phyloP scores from a whole-genome alignment of 23 tunicate genomes.

The Phallusia fumigata region DNA sequence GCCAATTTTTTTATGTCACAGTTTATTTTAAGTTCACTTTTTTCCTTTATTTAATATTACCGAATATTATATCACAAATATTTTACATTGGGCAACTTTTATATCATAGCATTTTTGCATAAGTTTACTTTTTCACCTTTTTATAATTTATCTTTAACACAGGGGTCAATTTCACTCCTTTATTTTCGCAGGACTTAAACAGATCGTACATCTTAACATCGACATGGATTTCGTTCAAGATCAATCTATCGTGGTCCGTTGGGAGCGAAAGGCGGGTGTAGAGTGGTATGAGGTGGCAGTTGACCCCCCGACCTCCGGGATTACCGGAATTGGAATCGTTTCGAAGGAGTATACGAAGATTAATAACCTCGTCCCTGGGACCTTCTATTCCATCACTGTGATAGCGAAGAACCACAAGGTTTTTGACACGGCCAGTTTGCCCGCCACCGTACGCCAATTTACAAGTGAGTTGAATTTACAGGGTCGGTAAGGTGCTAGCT shows the following conservation, averaged over 20 bases:
- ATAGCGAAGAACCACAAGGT: conserved; percentile 34
- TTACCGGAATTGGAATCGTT: conserved; percentile 18
- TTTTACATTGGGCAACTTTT: too few species aligned
- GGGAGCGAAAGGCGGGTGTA: conserved; percentile 54
- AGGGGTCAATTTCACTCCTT: too few species aligned
- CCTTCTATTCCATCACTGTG: conserved; percentile 60
- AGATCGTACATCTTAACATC: conserved; percentile 46
- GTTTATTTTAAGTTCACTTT: too few species aligned
- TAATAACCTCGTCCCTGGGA: conserved; percentile 60
- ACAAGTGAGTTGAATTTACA: conserved; percentile 44
- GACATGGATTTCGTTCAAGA: conserved; percentile 67
- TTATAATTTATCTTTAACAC: too few species aligned
- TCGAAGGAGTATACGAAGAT: conserved; percentile 13
- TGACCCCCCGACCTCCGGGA: conserved; percentile 26
- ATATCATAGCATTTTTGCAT: too few species aligned
- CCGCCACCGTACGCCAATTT: conserved; percentile 54
- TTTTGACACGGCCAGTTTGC: conserved; percentile 58
- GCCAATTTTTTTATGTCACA: too few species aligned
- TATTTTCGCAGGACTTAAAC: conserved; percentile 37
- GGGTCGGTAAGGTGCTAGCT: too few species aligned
- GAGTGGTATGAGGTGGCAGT: conserved; percentile 71
- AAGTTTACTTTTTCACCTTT: too few species aligned
- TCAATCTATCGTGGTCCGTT: conserved; percentile 65
- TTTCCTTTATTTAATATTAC: too few species aligned
- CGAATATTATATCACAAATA: too few species aligned